Base-by-base conservation (phyloP, 2,888 invertebrate species). In the Malthinus seriepunctatus region DNA sequence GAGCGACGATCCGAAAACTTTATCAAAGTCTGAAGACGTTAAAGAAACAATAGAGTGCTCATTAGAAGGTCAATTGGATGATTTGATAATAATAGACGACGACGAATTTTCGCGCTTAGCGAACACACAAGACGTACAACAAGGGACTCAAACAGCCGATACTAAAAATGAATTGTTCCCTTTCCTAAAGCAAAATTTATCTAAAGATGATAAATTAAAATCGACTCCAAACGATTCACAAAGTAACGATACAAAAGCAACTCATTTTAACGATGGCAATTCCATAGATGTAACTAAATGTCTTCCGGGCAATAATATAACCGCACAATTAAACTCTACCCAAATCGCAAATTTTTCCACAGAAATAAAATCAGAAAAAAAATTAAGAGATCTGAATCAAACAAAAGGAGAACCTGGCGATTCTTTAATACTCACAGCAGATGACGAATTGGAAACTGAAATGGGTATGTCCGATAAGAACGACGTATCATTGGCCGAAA, bases 381-480 rank as follows among this genome's bases (percentile, higher is more conserved):
- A 23, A 3, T 23, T 23, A 5, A 23, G 23, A 23, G 39, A 42
- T 42, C 12, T n/a, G n/a, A 42, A 42, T 42, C 39, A 42, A 42
- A 42, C 39, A 42, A 42, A 42, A 7, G n/a, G 38, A 7, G 12
- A 42, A 8, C 23, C 12, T 11, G 10, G 35, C 32, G 60, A 60
- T 51, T 51, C 62, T 32, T 23, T 56, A 23, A 56, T 56, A 15
- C 23, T 59, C 14, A 59, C 54, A 7, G 56, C 51, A 6, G 60
- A 60, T n/a, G 59, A 60, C 5, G 62, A 63, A 23, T 15, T 59
- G n/a, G 50, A 60, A 37, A 51, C 53, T 2, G 55, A 59, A 50
- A 45, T 51, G 34, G 9, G 39, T 8, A 42, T 42, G 39, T n/a
- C 39, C 39, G 39, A 42, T 42, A 42, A 15, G 39, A 42, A 42